These are phyloP conservation scores for Cryptotis parvus DNA, from an alignment of 2,113 vertebrate species.

Conservation along the genomic window DNA sequence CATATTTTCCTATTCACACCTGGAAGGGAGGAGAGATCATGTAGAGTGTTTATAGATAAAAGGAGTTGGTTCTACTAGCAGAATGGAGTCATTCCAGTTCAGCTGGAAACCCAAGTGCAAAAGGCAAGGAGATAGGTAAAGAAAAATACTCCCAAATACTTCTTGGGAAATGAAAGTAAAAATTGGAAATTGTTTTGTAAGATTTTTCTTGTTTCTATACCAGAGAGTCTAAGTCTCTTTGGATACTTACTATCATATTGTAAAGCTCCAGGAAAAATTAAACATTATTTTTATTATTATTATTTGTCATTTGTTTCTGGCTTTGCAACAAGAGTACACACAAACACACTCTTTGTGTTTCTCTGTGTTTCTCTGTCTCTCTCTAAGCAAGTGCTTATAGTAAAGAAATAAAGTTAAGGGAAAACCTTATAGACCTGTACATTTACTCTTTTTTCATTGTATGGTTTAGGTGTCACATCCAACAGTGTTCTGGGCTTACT, in stretches of 20 bases:
- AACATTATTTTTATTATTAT: neutral
- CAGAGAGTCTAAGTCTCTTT: too few species aligned
- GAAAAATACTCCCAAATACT: neutral
- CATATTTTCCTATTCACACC: neutral
- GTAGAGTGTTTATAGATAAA: neutral
- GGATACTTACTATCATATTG: neutral
- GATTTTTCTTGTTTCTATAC: neutral
- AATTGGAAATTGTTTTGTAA: neutral
- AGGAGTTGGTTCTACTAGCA: neutral
- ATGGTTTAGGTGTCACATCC: too few species aligned
- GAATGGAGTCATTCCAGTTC: neutral
- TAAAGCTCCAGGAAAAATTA: conserved; percentile 31
- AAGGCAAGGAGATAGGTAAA: neutral
- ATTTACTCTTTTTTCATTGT: too few species aligned
- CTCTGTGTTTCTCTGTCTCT: too few species aligned
- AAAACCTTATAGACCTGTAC: neutral
- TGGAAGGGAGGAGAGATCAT: neutral
- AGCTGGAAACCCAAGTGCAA: neutral
- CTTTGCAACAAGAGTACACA: neutral
- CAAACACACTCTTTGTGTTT: too few species aligned
- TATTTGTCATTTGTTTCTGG: neutral
- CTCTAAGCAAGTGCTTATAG: neutral
- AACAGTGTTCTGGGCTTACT: too few species aligned
- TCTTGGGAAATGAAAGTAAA: neutral
- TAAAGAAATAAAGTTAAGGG: neutral